Base-by-base conservation (phyloP, 2,113 vertebrate genomes). In the Dendrocopos noguchii region DNA sequence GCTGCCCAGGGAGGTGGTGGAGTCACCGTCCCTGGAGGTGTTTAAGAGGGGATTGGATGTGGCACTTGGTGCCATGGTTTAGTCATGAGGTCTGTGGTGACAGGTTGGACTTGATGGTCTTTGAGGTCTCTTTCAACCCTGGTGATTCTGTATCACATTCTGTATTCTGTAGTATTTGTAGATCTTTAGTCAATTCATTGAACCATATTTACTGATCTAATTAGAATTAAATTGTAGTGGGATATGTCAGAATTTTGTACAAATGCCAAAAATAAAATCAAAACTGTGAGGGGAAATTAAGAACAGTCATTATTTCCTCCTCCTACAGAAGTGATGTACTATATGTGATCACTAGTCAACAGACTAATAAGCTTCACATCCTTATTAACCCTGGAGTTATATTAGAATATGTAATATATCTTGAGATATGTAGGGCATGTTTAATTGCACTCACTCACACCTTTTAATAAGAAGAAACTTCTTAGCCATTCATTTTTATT, bases 391-490 rank as follows among this genome's bases (percentile, higher is more conserved):
- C 76, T 67, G 60, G 61, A 80, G 75, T 84, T 89, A 44, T 52
- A 89, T 92, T 92, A 90, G 88, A 91, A 84, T 85, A 88, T 55
- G 64, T 55, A 84, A 93, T 88, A 73, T 70, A 93, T 90, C 79
- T 91, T 91, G 76, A 93, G 90, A 66, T 66, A 80, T 79, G 65
- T 87, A 88, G 92, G 87, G 56, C 84, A 90, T 85, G 50, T 95
- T 79, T 96, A 96, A 97, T 96, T 96, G 85, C 47, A 91, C 44
- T 93, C 47, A 50, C 12, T 88, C 76, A 87, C 11, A 91, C 64
- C 70, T 94, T 92, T 95, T 91, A 96, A 96, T 88, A 80, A 88
- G 88, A 90, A 34, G 79, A 93, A 95, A 42, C 93, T 91, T 84
- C 67, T 64, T 52, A 95, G 47, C 55, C 85, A 66, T 94, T 42